These are phyloP conservation scores for Oriolus oriolus DNA, from an alignment of 2,113 vertebrate genomes.

Conservation along the genomic window DNA sequence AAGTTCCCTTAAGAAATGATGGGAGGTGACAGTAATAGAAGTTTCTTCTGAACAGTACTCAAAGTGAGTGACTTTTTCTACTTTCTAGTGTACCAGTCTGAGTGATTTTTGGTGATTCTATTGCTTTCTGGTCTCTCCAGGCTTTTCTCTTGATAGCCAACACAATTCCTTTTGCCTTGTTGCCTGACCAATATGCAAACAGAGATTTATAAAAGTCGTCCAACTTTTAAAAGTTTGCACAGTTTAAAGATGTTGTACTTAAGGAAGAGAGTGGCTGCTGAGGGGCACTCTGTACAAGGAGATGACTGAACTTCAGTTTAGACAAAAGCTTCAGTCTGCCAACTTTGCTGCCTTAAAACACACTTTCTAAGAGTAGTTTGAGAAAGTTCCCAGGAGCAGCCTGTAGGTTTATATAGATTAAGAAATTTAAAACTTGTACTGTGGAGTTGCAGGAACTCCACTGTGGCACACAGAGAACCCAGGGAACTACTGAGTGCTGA, in stretches of 20 bases:
- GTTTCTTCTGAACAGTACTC: not conserved
- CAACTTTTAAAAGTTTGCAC: not conserved
- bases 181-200: not conserved
- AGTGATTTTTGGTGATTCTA: not conserved
- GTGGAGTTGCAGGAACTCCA: not conserved
- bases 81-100: not conserved
- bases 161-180: not conserved
- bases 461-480: not conserved
- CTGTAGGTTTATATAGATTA: not conserved
- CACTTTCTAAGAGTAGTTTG: not conserved
- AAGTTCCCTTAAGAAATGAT: not conserved
- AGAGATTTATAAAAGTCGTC: not conserved
- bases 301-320: not conserved
- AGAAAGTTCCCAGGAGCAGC: not conserved
- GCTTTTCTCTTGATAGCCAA: not conserved
- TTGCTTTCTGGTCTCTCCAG: not conserved
- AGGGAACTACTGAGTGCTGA: not conserved
- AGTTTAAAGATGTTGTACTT: not conserved
- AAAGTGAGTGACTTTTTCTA: not conserved
- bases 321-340: not conserved
- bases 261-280: not conserved
- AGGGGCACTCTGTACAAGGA: rapidly evolving
- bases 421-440: not conserved
- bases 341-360: not conserved
- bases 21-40: not conserved